Base-by-base conservation (phyloP, 2,888 invertebrate species). In the Heliconius ethilla region DNA sequence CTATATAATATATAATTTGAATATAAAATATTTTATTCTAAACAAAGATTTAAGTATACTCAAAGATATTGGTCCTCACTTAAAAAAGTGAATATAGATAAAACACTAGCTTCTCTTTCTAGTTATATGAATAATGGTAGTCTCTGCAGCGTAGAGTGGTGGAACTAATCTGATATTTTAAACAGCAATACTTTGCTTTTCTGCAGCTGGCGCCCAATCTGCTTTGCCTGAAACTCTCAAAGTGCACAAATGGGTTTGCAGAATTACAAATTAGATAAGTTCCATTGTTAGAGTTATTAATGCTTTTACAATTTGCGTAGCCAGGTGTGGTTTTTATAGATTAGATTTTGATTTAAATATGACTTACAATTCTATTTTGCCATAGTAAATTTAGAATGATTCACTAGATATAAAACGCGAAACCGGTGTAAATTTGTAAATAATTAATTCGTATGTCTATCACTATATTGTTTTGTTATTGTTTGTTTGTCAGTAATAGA, bases 131-230 rank as follows among this genome's bases (percentile, higher is more conserved):
- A 74, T 74, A 74, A 63, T 40, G 62, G 25, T 40, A 10, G 37
- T 59, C 27, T 18, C 37, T 74, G 63, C 3, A 74, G 37, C 63
- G 63, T 22, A 63, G 63, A 63, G 74, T 74, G 18, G 37, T 63
- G 63, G 63, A 74, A 74, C 74, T 74, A 74, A 75, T 75, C 67
- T 75, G 67, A 75, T 75, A 67, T 75, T 75, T 75, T 75, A 75
- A 67, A 75, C 33, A 75, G 74, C 74, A 75, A 59, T 75, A 59
- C 69, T 75, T 69, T 69, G 69, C 67, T 40, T 63, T 69, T 69
- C 69, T 69, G 75, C 67, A 75, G 75, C 67, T 59, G 59, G 37
- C 75, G 55, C 67, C 67, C 51, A 37, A 75, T 67, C 67, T 75
- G 67, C 75, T 75, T 75, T 69, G 75, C 59, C 18, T 59, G 59